Conservation (phyloP, 1,140 invertebrate genomes). For the Yoshiicerus persimilis region DNA sequence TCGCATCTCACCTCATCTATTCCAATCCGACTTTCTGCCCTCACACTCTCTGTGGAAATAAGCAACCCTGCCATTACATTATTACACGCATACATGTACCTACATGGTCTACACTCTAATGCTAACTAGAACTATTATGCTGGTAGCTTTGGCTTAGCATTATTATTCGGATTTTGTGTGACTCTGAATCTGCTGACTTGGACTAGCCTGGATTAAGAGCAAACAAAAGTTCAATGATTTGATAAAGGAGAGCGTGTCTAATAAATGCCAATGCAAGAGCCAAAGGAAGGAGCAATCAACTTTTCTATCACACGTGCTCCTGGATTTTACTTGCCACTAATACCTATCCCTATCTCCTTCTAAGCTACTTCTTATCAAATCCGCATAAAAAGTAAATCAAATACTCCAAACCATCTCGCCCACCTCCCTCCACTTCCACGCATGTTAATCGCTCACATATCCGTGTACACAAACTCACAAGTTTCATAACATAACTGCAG, state of each 20-base stretch:
- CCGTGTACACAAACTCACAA: background rate
- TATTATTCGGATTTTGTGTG: background rate
- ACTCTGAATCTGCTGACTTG: background rate
- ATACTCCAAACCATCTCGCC: background rate
- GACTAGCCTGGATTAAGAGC: background rate
- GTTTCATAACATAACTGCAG: background rate
- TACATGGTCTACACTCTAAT: no score
- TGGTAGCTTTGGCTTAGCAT: no score
- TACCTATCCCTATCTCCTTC: background rate
- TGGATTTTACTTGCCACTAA: background rate
- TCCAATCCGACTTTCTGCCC: background rate
- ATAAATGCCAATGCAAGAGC: background rate
- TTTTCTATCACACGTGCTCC: constrained; percentile 1
- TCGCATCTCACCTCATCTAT: background rate
- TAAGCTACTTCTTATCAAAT: background rate
- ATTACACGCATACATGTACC: no score
- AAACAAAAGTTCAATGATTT: constrained; percentile 21
- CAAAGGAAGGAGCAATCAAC: background rate
- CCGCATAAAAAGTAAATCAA: background rate
- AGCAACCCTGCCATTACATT: background rate
- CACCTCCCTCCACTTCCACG: background rate
- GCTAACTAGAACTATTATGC: no score
- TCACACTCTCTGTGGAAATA: background rate
- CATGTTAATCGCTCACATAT: background rate
- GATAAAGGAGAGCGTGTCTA: constrained; percentile 21